Base-by-base conservation (phyloP, 1,140 invertebrate species). In the Asobara japonica region DNA sequence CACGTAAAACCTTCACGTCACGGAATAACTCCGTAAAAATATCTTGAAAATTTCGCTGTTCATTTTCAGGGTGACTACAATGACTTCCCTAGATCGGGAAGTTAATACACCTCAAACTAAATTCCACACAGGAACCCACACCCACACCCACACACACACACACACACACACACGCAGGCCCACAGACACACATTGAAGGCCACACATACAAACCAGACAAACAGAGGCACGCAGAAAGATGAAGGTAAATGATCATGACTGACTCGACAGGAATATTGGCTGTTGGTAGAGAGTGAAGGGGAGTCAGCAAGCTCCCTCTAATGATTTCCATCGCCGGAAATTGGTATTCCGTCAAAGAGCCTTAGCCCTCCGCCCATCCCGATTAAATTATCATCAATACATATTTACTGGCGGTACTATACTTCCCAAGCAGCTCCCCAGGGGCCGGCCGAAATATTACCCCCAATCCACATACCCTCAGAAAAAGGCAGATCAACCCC, bases 371-470 rank as follows among this genome's bases (percentile, higher is more conserved):
- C 25, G 30, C 18, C 18, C 60, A 31, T 4, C 25, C 60, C 29
- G 60, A 62, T 62, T 62, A 62, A 62, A 62, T 62, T 62, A 62
- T 62, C 60, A 62, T 62, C 60, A 31, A 62, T 62, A 31, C 29
- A 31, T 62, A 62, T 62, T 62, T 31, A 62, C 60, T 31, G 31
- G 29, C 29, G 16, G 2, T n/a, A 31, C 18, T 2, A 62, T 62
- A 62, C n/a, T 56, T 56, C 51, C 22, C 51, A 56, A 56, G 51
- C 22, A 56, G 20, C 13, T 56, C 22, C 51, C 3, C 20, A 13
- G 25, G 20, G 45, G 20, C 6, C 25, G 51, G 6, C 13, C 5
- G 10, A 56, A 5, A 56, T 27, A 56, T 56, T 56, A 5, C 20
- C 51, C 51, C 51, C 51, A 2, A 16, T 33, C 11, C 3, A 18